Conservation (phyloP, 2,797 vertebrate species). For the Botia almorhae region DNA sequence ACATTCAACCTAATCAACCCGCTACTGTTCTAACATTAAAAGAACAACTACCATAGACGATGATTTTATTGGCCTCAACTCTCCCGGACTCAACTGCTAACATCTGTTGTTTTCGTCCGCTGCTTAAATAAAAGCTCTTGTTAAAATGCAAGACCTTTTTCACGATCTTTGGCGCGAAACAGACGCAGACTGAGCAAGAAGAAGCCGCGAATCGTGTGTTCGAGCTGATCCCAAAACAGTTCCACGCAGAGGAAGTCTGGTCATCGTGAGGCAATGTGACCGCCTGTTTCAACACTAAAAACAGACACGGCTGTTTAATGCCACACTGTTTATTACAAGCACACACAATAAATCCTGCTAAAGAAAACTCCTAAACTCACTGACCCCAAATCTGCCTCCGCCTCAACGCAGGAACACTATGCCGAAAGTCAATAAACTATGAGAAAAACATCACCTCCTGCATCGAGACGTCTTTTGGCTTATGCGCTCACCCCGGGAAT, state of each 20-base stretch:
- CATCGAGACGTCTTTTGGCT: neutral
- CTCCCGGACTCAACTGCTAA: constrained; percentile 39
- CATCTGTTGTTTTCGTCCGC: constrained; percentile 57
- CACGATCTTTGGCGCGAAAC: neutral
- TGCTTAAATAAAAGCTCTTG: constrained; percentile 25
- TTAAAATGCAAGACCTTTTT: constrained; percentile 43
- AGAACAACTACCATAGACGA: neutral
- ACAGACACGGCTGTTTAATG: constrained; percentile 36
- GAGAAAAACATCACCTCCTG: neutral
- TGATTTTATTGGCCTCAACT: constrained; percentile 20
- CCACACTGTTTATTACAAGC: constrained; percentile 20
- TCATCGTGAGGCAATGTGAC: constrained; percentile 24
- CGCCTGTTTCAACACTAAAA: constrained; percentile 9
- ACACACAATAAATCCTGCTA: neutral
- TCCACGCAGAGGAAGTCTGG: constrained; percentile 15
- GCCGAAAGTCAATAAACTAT: neutral
- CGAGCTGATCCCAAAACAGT: neutral
- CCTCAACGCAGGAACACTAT: neutral
- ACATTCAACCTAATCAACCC: constrained; percentile 7
- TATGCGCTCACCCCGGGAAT: neutral
- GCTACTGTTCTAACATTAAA: neutral
- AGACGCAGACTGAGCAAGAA: constrained; percentile 18
- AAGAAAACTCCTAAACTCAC: constrained; percentile 1
- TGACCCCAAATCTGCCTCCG: neutral
- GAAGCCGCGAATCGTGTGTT: constrained; percentile 22